phyloP scores from a whole-genome alignment of 2,113 vertebrate species.

The Rhinolophus sinicus region DNA sequence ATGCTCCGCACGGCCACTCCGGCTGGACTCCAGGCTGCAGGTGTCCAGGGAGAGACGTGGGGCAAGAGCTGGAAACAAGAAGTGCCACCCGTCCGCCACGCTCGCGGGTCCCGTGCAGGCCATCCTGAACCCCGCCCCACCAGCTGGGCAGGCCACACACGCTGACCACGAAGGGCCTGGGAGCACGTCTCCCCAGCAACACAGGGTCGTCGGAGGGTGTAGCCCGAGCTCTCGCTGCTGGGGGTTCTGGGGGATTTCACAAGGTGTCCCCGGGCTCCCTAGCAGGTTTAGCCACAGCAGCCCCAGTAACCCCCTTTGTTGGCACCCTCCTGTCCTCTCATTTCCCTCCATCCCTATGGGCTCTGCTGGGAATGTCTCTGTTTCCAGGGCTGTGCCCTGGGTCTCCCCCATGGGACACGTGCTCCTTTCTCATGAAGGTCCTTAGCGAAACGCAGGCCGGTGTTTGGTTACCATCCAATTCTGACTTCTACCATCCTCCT shows the following conservation, averaged over 20 bases:
- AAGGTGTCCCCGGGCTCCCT: neutral
- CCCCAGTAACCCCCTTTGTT: accelerated
- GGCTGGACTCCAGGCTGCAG: neutral
- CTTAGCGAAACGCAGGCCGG: no score
- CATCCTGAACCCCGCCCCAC: neutral
- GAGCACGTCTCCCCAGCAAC: neutral
- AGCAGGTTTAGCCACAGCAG: accelerated
- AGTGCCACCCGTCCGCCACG: accelerated
- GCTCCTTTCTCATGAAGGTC: neutral
- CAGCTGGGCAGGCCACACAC: neutral
- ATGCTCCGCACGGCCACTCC: no score
- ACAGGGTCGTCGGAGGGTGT: accelerated
- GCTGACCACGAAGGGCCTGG: neutral
- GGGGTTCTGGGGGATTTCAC: no score
- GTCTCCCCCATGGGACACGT: accelerated
- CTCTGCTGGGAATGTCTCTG: no score
- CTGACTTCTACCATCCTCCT: no score
- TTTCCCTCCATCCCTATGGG: accelerated
- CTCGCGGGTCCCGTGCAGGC: no score
- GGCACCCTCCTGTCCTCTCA: accelerated
- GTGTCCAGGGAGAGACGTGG: accelerated
- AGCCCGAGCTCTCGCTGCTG: accelerated
- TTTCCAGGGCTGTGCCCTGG: neutral
- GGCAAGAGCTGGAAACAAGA: no score
- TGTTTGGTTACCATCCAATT: no score